Evolutionary conservation across 2,797 vertebrate genomes (phyloP), one percentile per base, ranked within the genome.

Genomic region (Rhynchotus rufescens): DNA sequence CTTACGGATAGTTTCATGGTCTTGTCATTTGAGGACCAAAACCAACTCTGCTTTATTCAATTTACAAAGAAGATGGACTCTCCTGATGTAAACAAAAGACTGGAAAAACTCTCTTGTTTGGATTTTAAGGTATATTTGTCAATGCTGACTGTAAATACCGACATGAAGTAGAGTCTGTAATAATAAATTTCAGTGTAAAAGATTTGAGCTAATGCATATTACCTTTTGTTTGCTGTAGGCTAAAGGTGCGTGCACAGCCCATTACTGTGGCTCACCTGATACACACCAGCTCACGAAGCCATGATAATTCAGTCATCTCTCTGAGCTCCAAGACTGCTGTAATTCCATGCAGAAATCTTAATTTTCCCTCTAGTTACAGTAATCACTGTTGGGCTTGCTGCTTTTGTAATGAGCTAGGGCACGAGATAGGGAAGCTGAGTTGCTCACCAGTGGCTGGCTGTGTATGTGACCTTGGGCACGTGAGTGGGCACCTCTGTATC

Each of bases 101-200:
- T 97, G 90, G 99, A 99, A 96, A 99, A 99, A 96, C 98, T 99
- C 86, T 99, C 99, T 22, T 96, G 97, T 78, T 98, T 98, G 94
- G 98, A 99, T 92, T 98, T 98, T 89, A 99, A 99, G 99, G 99
- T 99, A 98, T 26, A 78, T n/a, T 54, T 94, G 74, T 94, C 51
- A 60, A 15, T 81, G 28, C 45, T 87, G 62, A 42, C 49, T 84
- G 49, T n/a, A 90, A 74, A 69, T 86, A 65, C 79, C 90, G 77
- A 86, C 93, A 65, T 92, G 92, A 93, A 90, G 76, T 28, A 61
- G 72, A 91, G 87, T 77, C 92, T 88, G 75, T 86, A 74, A 84
- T 82, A 80, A 72, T 77, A 79, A 92, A 93, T 52, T 65, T 88
- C 47, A 61, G 61, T 57, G 90, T 84, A 82, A 88, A 86, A 90